phyloP scores from a whole-genome alignment of 2,113 vertebrate species.

The Cyanoramphus novaezelandiae region DNA sequence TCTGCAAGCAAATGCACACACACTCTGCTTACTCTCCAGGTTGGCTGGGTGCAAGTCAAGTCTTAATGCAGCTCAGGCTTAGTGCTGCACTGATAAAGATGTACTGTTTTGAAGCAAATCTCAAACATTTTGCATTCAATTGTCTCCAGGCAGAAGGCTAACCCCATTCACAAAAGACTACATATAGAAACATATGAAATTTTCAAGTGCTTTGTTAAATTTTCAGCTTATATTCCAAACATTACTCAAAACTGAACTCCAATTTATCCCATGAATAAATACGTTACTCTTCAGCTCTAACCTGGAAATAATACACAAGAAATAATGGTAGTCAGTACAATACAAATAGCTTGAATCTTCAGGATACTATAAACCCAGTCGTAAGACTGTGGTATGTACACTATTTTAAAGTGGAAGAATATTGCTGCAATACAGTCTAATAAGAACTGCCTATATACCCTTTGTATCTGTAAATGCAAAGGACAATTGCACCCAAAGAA shows the following conservation, averaged over 20 bases:
- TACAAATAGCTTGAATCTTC: neutral
- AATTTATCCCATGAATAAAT: fast-evolving
- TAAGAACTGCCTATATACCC: neutral
- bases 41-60: neutral
- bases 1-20: neutral
- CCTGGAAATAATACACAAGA: neutral
- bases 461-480: neutral
- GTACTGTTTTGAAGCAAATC: neutral
- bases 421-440: neutral
- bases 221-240: neutral
- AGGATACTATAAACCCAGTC: neutral
- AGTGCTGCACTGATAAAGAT: neutral
- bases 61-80: neutral
- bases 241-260: neutral
- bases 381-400: neutral
- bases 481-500: neutral
- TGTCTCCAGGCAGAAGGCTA: neutral
- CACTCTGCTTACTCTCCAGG: neutral
- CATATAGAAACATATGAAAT: neutral
- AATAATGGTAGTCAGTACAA: neutral
- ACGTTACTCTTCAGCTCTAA: neutral
- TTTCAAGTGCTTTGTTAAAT: neutral
- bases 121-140: neutral
- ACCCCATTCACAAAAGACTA: neutral
- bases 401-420: neutral